A percentile compares a stretch with the other conserved stretches of the same genome.
Conservation (phyloP, 2,113 vertebrate genomes). For the Gadus macrocephalus region DNA sequence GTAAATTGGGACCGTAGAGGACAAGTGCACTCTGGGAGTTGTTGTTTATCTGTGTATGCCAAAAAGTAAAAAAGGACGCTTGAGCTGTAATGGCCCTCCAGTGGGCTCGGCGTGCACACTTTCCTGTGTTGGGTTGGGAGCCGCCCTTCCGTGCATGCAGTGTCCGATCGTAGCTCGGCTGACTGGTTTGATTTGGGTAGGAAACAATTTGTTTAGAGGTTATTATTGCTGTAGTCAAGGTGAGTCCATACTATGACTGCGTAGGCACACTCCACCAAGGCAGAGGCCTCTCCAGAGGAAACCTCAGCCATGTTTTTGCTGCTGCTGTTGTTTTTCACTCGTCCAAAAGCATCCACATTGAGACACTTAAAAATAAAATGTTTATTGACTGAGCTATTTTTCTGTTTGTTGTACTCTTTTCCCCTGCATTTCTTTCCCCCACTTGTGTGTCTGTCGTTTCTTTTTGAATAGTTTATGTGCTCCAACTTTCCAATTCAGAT, state of each 20-base stretch:
- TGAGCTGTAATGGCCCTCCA: constrained; percentile 63
- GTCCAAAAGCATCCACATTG: no score
- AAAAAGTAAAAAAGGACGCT: constrained; percentile 31
- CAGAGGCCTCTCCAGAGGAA: constrained; percentile 3
- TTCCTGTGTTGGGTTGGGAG: constrained; percentile 44
- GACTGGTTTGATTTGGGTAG: constrained; percentile 53
- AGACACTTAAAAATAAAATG: no score
- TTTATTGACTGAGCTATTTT: no score
- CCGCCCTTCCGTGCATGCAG: constrained; percentile 34
- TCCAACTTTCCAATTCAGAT: no score
- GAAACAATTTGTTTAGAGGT: constrained; percentile 57
- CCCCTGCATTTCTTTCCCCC: no score
- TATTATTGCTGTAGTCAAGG: constrained; percentile 58
- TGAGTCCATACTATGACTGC: constrained; percentile 44
- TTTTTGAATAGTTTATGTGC: no score
- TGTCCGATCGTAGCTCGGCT: constrained; percentile 47
- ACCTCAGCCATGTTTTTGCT: no score
- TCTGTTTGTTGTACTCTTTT: no score
- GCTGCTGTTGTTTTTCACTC: no score
- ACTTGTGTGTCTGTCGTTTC: no score
- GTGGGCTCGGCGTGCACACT: constrained; percentile 57
- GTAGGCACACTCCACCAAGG: constrained; percentile 20
- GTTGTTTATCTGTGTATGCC: constrained; percentile 58
- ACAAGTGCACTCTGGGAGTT: constrained; percentile 61
- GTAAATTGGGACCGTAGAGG: constrained; percentile 62